Evolutionary conservation across 2,113 vertebrate genomes (phyloP).

Genomic region (Chlorocebus sabaeus): DNA sequence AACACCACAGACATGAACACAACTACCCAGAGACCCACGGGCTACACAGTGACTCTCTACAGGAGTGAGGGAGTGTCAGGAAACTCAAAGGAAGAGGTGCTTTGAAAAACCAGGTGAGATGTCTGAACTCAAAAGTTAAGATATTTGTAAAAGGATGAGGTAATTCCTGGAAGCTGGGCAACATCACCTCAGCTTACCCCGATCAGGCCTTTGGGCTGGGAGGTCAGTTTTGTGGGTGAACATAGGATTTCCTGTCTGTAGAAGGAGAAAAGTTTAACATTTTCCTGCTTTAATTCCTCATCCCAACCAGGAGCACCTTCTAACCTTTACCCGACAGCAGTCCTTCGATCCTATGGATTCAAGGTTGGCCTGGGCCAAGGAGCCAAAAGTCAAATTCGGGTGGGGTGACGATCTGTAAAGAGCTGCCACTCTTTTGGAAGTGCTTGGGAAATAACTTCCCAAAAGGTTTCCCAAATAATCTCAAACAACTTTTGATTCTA

Average conservation of each 20-base stretch:
- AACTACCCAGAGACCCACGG: not conserved
- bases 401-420: not conserved
- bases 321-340: constrained; percentile 18
- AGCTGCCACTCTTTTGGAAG: not conserved
- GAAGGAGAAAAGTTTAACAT: constrained; percentile 32
- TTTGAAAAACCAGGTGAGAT: constrained; percentile 39
- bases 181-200: not conserved
- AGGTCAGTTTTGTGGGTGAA: constrained; percentile 37
- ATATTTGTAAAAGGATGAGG: not conserved
- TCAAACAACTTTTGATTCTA: constrained; percentile 15
- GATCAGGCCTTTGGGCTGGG: not conserved
- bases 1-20: not conserved
- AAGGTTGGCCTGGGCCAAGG: not conserved
- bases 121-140: constrained; percentile 32
- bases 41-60: not conserved
- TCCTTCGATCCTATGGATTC: constrained; percentile 1
- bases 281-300: constrained; percentile 41
- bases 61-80: not conserved
- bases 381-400: constrained; percentile 26
- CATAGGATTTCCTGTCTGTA: constrained; percentile 42
- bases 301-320: not conserved
- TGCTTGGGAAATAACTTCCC: constrained; percentile 25
- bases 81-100: not conserved
- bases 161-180: constrained; percentile 34
- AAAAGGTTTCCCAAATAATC: not conserved